Evolutionary conservation across 2,113 vertebrate genomes (phyloP).

Genomic region (Laticauda laticaudata): DNA sequence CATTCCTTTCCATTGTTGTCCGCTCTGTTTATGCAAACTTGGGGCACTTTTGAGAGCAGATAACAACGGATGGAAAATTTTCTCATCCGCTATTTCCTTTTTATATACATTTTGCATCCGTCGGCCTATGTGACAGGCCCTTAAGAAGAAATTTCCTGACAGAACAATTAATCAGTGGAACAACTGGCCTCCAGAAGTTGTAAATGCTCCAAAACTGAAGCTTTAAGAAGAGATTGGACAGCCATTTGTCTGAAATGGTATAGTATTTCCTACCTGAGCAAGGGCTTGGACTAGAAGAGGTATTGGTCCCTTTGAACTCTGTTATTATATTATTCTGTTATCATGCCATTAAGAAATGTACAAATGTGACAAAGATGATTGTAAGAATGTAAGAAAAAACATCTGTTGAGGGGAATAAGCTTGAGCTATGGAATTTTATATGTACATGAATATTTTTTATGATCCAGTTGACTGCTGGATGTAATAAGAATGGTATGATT

Average conservation of each 20-base stretch:
- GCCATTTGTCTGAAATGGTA: background rate
- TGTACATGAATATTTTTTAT: background rate
- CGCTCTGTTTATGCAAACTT: too few relatives aligned
- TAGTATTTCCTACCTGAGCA: background rate
- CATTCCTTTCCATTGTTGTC: too few relatives aligned
- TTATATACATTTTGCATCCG: too few relatives aligned
- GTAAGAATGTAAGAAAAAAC: background rate
- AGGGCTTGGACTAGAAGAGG: background rate
- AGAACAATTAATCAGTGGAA: background rate
- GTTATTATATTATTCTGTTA: background rate
- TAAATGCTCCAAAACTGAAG: background rate
- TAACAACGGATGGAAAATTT: too few relatives aligned
- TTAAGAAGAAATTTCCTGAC: background rate
- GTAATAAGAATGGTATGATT: background rate
- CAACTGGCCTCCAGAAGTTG: background rate
- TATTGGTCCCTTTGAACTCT: background rate
- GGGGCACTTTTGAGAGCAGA: too few relatives aligned
- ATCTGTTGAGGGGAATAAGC: background rate
- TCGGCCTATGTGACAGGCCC: too few relatives aligned
- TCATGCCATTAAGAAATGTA: background rate
- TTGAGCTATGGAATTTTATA: background rate
- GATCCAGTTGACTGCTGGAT: background rate
- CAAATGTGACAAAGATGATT: background rate
- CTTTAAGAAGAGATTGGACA: background rate
- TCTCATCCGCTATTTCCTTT: too few relatives aligned